phyloP scores from a whole-genome alignment of 2,113 vertebrate species.

The Emydocephalus ijimae region DNA sequence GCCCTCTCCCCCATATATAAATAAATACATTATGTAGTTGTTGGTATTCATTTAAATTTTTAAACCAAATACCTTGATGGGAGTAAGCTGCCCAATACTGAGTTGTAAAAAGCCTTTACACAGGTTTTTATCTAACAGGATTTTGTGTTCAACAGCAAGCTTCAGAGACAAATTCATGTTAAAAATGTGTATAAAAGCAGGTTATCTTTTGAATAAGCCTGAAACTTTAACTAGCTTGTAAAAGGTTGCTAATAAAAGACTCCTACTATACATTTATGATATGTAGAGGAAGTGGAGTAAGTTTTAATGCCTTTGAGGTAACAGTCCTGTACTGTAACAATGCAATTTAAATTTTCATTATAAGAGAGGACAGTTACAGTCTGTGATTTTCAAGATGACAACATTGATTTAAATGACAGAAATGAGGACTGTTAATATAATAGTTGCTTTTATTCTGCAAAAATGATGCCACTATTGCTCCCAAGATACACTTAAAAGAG shows the following conservation, averaged over 20 bases:
- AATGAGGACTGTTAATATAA: not conserved
- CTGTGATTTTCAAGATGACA: not conserved
- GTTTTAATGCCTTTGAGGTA: not conserved
- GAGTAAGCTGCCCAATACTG: not conserved
- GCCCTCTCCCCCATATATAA: rapidly evolving
- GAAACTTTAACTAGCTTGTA: not conserved
- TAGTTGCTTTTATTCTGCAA: not conserved
- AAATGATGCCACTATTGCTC: not conserved
- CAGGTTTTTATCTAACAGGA: not conserved
- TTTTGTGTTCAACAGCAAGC: not conserved
- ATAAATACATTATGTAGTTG: not conserved
- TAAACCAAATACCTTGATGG: not conserved
- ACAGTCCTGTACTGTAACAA: not conserved
- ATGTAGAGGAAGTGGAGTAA: not conserved
- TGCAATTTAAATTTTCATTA: not conserved
- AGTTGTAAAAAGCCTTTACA: not conserved
- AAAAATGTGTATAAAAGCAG: not conserved
- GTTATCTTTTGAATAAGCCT: not conserved
- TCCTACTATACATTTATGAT: not conserved
- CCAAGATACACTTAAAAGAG: constrained; percentile 11
- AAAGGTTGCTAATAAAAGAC: not conserved
- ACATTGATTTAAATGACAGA: not conserved
- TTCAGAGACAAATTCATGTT: not conserved
- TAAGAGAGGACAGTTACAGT: not conserved
- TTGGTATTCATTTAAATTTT: not conserved